phyloP scores from a whole-genome alignment of 2,888 invertebrate genomes.

The Nomada hirtipes region DNA sequence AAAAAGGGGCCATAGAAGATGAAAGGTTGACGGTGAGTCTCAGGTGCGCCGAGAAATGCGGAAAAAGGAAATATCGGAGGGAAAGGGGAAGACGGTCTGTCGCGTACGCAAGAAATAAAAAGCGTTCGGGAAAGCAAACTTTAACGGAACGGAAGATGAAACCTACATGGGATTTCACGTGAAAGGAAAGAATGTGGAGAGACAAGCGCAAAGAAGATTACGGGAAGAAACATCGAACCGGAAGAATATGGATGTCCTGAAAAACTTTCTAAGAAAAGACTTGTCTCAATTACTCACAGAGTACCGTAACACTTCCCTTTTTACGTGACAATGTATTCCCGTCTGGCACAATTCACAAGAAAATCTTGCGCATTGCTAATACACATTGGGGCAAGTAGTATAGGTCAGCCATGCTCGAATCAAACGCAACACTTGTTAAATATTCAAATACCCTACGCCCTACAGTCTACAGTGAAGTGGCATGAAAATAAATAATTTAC shows the following conservation, averaged over 20 bases:
- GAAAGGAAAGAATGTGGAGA: background rate
- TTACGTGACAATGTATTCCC: no score
- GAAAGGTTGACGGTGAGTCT: conserved; percentile 36
- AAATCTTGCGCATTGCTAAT: no score
- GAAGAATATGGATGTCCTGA: background rate
- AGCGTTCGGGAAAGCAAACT: conserved; percentile 23
- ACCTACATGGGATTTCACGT: conserved; percentile 16
- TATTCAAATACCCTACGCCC: conserved; percentile 5
- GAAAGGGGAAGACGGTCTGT: conserved; percentile 22
- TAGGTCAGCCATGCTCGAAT: conserved; percentile 6
- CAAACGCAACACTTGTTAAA: conserved; percentile 16
- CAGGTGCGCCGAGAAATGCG: conserved; percentile 17
- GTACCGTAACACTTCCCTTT: background rate
- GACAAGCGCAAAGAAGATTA: conserved; percentile 44
- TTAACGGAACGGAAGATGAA: conserved; percentile 45
- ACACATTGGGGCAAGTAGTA: background rate
- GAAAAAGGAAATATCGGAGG: conserved; percentile 26
- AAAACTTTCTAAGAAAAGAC: background rate
- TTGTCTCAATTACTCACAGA: conserved; percentile 11
- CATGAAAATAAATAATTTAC: no score
- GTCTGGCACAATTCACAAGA: no score
- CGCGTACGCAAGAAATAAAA: conserved; percentile 35
- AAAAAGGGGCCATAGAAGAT: background rate
- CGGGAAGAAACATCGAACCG: conserved; percentile 23
- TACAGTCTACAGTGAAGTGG: no score